A percentile compares a stretch with the other conserved stretches of the same genome.
Evolutionary conservation across 2,797 vertebrate genomes (phyloP).

Genomic region (Potorous gilbertii): DNA sequence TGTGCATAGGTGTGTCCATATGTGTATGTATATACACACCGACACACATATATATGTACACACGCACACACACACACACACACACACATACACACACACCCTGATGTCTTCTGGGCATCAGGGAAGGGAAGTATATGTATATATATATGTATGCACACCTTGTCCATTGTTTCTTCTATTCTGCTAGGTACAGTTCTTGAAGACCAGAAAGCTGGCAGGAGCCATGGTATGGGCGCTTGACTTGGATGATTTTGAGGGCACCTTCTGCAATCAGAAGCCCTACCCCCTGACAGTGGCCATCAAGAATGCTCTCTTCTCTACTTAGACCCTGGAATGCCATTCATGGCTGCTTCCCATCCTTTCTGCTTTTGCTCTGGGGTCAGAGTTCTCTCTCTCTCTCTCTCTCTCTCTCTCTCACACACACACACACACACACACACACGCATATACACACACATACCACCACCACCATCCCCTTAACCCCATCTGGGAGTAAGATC

Average conservation of each 20-base stretch:
- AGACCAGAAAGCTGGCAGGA: slow-evolving; percentile 61
- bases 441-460: not conserved
- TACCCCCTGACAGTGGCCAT: slow-evolving; percentile 80
- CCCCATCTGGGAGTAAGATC: not conserved
- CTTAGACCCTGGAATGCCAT: slow-evolving; percentile 65
- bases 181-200: slow-evolving; percentile 70
- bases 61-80: no score
- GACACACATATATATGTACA: no score
- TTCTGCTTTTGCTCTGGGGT: not conserved
- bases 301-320: slow-evolving; percentile 16
- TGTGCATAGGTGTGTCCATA: no score
- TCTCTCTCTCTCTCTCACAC: no score
- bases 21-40: no score
- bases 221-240: slow-evolving; percentile 78
- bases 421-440: no score
- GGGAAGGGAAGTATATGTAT: no score
- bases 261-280: slow-evolving; percentile 62
- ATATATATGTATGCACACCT: not conserved
- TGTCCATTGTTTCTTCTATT: not conserved
- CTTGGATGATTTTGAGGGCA: slow-evolving; percentile 77
- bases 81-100: no score
- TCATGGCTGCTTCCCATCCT: slow-evolving; percentile 62
- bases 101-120: not conserved
- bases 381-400: not conserved
- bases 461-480: not conserved